Conservation (phyloP, 2,113 vertebrate genomes). For the Phalacrocorax brasilianus region DNA sequence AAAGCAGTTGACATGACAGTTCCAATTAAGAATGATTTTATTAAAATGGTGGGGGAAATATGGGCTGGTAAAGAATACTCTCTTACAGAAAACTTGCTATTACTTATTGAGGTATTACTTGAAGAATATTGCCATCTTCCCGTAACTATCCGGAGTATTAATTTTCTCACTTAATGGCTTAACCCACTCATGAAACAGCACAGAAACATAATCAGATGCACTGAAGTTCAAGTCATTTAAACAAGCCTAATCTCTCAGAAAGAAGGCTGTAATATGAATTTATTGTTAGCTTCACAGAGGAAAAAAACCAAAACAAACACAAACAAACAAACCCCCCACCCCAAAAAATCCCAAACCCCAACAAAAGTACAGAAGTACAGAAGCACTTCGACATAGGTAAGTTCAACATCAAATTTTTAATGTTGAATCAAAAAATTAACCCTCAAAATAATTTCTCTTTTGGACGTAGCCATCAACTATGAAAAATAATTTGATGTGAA, state of each 20-base stretch:
- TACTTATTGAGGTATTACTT: not conserved
- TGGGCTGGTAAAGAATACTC: accelerated
- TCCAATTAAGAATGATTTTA: not conserved
- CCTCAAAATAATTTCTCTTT: not conserved
- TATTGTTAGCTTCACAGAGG: not conserved
- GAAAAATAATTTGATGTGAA: not conserved
- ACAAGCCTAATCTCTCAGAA: not conserved
- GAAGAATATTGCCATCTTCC: not conserved
- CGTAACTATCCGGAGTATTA: not conserved
- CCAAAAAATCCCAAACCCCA: too few relatives aligned
- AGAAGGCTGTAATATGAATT: not conserved
- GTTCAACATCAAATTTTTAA: not conserved
- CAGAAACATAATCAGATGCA: not conserved
- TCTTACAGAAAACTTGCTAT: not conserved
- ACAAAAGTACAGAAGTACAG: not conserved
- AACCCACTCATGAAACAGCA: not conserved
- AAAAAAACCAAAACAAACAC: not conserved
- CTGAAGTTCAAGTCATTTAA: not conserved
- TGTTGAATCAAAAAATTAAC: not conserved
- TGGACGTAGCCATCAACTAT: not conserved
- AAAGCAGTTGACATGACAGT: not conserved
- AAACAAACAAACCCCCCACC: not conserved
- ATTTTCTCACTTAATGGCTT: not conserved
- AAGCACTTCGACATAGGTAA: not conserved
- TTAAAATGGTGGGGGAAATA: not conserved